Percentiles rank a stretch among this genome's conserved stretches.
These are phyloP conservation scores for Daubentonia madagascariensis DNA, from an alignment of 2,113 vertebrate genomes.

Conservation along the genomic window DNA sequence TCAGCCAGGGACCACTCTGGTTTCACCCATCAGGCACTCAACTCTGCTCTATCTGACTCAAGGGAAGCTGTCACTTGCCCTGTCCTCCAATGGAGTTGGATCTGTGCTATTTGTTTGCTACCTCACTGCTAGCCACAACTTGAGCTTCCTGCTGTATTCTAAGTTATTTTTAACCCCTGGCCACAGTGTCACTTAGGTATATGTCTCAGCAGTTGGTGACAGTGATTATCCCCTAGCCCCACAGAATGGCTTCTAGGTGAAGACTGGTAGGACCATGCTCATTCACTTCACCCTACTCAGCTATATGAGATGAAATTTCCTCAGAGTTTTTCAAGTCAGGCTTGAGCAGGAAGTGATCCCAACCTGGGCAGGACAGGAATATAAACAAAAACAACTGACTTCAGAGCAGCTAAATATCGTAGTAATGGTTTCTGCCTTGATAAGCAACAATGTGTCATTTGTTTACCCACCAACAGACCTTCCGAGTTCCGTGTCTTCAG, in stretches of 20 bases:
- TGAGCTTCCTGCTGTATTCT: background rate
- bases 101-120: background rate
- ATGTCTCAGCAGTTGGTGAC: background rate
- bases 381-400: background rate
- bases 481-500: background rate
- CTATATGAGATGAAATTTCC: background rate
- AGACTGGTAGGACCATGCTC: background rate
- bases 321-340: background rate
- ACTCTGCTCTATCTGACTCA: background rate
- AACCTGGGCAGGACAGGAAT: background rate
- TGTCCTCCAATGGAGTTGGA: background rate
- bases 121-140: background rate
- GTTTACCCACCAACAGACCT: background rate
- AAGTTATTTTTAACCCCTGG: background rate
- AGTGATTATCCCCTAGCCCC: background rate
- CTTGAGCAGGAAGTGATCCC: background rate
- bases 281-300: background rate
- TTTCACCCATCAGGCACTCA: conserved; percentile 13
- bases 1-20: background rate
- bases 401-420: background rate
- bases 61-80: background rate
- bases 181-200: background rate
- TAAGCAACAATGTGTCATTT: background rate
- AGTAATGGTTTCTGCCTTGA: background rate
- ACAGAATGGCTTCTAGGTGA: background rate